phyloP scores from a whole-genome alignment of 2,888 invertebrate species.

The Lepas anatifera region DNA sequence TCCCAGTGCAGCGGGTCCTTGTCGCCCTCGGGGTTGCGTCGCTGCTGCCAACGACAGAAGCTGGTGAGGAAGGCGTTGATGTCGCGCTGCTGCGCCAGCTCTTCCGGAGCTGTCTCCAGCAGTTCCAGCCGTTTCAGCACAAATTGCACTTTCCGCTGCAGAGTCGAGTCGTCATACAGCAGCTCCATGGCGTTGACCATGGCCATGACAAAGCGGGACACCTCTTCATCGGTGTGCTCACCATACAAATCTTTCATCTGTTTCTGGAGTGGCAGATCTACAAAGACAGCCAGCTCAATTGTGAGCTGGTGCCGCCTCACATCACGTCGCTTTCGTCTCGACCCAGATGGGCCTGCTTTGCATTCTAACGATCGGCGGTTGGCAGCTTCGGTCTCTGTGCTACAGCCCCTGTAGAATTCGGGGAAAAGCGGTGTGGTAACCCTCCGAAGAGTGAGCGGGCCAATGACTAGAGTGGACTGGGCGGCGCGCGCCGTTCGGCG shows the following conservation, averaged over 20 bases:
- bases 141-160: conserved; percentile 66
- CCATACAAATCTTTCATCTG: conserved; percentile 45
- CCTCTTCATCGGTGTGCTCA: conserved; percentile 46
- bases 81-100: conserved; percentile 24
- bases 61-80: conserved; percentile 29
- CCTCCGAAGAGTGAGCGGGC: not conserved
- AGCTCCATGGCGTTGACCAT: conserved; percentile 79
- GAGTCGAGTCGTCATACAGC: conserved; percentile 63
- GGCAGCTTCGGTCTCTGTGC: too few species aligned
- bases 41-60: conserved; percentile 29
- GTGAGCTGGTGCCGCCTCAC: conserved; percentile 25
- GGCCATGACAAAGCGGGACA: conserved; percentile 65
- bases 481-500: not conserved
- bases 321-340: not conserved
- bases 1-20: conserved; percentile 29
- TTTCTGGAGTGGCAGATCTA: conserved; percentile 64
- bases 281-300: conserved; percentile 60
- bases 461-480: not conserved
- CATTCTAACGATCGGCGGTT: too few species aligned
- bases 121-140: conserved; percentile 68
- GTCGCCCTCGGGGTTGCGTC: conserved; percentile 28
- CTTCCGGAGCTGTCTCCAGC: conserved; percentile 54
- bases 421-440: not conserved
- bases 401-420: too few species aligned
- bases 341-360: too few species aligned